These are phyloP conservation scores for Stenodema calcarata DNA, from an alignment of 2,888 invertebrate genomes.

Conservation along the genomic window DNA sequence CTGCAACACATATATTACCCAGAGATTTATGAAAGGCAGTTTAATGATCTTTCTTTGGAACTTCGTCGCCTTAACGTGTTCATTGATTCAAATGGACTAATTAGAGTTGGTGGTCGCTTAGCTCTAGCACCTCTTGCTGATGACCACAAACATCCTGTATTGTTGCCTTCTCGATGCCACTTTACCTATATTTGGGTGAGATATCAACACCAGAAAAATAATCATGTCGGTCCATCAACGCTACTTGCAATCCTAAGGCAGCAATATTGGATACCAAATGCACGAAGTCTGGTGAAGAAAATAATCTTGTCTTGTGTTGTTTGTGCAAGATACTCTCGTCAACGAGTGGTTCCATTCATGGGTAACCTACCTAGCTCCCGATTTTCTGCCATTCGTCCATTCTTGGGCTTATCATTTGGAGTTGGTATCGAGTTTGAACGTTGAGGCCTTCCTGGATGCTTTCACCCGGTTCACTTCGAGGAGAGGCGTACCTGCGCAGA, in stretches of 20 bases:
- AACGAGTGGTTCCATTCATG: neutral
- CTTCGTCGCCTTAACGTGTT: neutral
- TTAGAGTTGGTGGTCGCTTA: neutral
- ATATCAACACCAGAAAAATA: neutral
- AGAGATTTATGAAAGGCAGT: neutral
- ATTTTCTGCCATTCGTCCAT: conserved; percentile 40
- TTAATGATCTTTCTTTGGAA: neutral
- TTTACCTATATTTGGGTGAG: conserved; percentile 9
- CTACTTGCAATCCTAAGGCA: neutral
- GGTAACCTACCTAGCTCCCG: neutral
- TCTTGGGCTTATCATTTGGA: neutral
- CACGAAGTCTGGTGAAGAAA: neutral
- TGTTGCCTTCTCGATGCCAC: conserved; percentile 13
- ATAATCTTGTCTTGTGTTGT: neutral
- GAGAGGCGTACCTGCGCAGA: too few relatives aligned
- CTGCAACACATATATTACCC: neutral
- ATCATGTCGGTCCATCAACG: neutral
- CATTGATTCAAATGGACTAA: neutral
- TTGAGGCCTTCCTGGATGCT: conserved; percentile 48
- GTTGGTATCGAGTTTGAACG: conserved; percentile 51
- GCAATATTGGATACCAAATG: neutral
- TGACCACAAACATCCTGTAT: conserved; percentile 13
- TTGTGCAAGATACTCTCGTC: neutral
- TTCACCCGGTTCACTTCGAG: conserved; percentile 13
- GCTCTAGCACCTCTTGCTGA: neutral